A percentile compares a stretch with the other conserved stretches of the same genome.
Conservation (phyloP, 2,113 vertebrate genomes). For the Oenanthe melanoleuca region DNA sequence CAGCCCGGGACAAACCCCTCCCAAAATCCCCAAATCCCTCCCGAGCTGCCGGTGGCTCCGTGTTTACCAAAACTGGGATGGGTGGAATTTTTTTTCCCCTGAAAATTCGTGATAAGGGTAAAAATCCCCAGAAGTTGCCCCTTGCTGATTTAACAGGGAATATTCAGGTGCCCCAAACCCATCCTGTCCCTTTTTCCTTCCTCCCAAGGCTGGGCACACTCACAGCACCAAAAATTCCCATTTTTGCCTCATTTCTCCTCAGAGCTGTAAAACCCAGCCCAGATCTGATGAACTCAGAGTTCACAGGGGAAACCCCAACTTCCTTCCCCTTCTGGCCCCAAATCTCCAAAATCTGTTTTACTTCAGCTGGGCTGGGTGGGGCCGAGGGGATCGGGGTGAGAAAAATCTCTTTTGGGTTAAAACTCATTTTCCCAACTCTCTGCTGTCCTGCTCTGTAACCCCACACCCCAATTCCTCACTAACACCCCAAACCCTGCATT, state of each 20-base stretch:
- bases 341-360: neutral
- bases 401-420: neutral
- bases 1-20: neutral
- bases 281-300: neutral
- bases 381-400: neutral
- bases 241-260: neutral
- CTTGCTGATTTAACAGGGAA: neutral
- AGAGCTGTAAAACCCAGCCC: rapidly evolving
- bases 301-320: neutral
- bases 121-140: neutral
- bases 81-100: neutral
- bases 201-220: neutral
- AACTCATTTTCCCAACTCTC: rapidly evolving
- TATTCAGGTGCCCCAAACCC: rapidly evolving
- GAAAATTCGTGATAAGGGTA: rapidly evolving
- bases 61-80: rapidly evolving
- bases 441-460: rapidly evolving
- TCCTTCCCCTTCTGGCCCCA: neutral
- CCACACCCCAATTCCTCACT: rapidly evolving
- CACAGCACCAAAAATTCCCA: rapidly evolving
- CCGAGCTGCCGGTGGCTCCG: rapidly evolving
- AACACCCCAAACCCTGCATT: too few species aligned
- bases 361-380: neutral
- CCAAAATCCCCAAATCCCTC: neutral
- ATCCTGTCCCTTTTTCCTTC: rapidly evolving